Evolutionary conservation across 2,888 invertebrate genomes (phyloP).

Genomic region (Apotomis capreana): DNA sequence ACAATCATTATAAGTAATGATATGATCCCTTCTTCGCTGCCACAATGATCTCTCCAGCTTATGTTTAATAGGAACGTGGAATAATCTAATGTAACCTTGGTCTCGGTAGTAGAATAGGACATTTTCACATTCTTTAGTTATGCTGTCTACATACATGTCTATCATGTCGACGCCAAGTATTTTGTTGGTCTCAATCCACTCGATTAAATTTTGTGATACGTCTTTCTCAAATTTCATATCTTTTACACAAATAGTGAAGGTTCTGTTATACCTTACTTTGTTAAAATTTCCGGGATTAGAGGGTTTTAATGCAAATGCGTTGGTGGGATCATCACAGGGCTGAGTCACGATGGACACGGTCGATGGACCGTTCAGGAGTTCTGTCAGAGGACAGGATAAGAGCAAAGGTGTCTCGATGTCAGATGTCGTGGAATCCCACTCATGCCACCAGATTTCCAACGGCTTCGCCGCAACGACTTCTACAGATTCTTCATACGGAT

Average conservation of each 20-base stretch:
- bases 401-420: conserved; percentile 83
- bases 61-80: conserved; percentile 80
- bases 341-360: conserved; percentile 78
- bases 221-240: conserved; percentile 86
- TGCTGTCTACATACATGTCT: conserved; percentile 85
- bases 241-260: conserved; percentile 88
- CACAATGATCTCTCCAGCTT: conserved; percentile 75
- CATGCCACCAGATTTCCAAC: conserved; percentile 85
- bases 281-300: conserved; percentile 44
- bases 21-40: conserved; percentile 87
- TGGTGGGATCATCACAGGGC: conserved; percentile 77
- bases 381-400: conserved; percentile 85
- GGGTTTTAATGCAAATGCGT: conserved; percentile 67
- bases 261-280: conserved; percentile 53
- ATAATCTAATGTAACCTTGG: conserved; percentile 75
- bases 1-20: conserved; percentile 91
- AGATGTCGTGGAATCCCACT: conserved; percentile 81
- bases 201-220: conserved; percentile 84
- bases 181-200: conserved; percentile 88
- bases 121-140: conserved; percentile 80
- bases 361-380: conserved; percentile 64
- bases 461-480: conserved; percentile 83
- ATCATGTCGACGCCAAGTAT: conserved; percentile 87
- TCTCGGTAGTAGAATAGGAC: conserved; percentile 83
- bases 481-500: conserved; percentile 68